A percentile compares a stretch with the other conserved stretches of the same genome.
phyloP scores from a whole-genome alignment of 2,113 vertebrate species.

The Bothrops jararaca region DNA sequence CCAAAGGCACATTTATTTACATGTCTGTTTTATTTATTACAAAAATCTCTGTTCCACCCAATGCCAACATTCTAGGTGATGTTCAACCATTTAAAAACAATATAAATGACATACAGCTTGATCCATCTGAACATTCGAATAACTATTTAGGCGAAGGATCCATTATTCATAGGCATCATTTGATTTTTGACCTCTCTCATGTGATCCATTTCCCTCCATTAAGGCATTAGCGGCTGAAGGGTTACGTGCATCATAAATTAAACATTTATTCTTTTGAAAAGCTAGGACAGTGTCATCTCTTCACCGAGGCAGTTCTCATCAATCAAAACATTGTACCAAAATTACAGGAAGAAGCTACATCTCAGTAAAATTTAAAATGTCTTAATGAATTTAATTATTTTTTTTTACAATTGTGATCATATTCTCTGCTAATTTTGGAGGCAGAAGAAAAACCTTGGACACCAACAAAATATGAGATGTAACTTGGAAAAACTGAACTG shows the following conservation, averaged over 20 bases:
- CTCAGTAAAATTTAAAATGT: not conserved
- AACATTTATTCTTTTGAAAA: conserved; percentile 65
- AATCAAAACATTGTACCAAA: conserved; percentile 24
- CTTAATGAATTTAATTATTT: not conserved
- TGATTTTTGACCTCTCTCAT: conserved; percentile 56
- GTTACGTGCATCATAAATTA: conserved; percentile 69
- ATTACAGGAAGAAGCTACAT: not conserved
- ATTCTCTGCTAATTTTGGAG: not conserved
- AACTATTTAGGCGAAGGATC: conserved; percentile 32
- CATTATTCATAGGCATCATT: conserved; percentile 63
- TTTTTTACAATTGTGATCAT: not conserved
- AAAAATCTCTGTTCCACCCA: not conserved
- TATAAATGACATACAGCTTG: not conserved
- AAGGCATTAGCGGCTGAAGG: conserved; percentile 57
- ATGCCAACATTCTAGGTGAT: not conserved
- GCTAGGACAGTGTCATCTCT: conserved; percentile 47
- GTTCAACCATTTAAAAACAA: not conserved
- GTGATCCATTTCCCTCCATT: conserved; percentile 69
- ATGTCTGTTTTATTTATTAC: not conserved
- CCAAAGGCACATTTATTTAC: not conserved
- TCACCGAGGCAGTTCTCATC: conserved; percentile 34
- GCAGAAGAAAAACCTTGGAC: not conserved
- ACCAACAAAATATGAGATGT: not conserved
- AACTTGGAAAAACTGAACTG: not conserved
- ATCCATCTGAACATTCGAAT: conserved; percentile 35